A percentile compares a stretch with the other conserved stretches of the same genome.
phyloP scores from a whole-genome alignment of 2,113 vertebrate genomes.

The Axis porcinus region DNA sequence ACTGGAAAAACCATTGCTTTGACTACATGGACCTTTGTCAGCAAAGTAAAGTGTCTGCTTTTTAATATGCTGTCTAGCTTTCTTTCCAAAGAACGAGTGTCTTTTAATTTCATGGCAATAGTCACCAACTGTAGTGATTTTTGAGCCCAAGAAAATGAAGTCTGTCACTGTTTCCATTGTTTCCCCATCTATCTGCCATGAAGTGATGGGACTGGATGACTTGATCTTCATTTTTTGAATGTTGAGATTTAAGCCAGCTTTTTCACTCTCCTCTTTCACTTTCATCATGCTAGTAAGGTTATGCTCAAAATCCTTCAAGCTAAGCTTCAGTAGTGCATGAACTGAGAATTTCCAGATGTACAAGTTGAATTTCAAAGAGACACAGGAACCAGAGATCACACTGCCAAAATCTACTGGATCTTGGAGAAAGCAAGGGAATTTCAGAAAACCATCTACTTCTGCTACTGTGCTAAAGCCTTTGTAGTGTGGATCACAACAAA shows the following conservation, averaged over 20 bases:
- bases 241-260: not conserved
- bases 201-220: not conserved
- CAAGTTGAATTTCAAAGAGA: not conserved
- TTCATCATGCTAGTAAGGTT: not conserved
- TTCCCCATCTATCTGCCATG: not conserved
- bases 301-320: not conserved
- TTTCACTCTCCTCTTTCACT: not conserved
- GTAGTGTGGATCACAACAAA: not conserved
- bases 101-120: not conserved
- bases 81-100: not conserved
- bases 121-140: not conserved
- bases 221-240: not conserved
- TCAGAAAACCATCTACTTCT: not conserved
- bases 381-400: not conserved
- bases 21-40: not conserved
- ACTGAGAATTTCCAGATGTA: not conserved
- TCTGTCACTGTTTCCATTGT: not conserved
- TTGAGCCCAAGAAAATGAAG: not conserved
- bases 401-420: not conserved
- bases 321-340: not conserved
- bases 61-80: not conserved
- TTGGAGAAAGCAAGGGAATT: not conserved
- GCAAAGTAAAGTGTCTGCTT: not conserved
- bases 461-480: not conserved
- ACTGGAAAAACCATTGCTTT: not conserved